Conservation (phyloP, 2,888 invertebrate genomes). For the Neoscelio sp. region DNA sequence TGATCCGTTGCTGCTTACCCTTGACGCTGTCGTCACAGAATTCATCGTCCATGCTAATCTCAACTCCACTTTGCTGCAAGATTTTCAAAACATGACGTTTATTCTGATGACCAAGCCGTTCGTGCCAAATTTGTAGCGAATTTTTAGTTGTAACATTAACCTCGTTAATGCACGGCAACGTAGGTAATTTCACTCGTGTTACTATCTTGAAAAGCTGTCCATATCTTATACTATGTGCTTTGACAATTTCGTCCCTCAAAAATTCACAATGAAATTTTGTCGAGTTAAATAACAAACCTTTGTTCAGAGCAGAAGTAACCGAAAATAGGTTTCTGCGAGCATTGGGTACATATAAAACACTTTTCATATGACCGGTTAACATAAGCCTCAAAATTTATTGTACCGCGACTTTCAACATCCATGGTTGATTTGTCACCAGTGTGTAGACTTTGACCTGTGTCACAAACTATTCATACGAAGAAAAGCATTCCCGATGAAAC, state of each 20-base stretch:
- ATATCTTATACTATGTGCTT: slow-evolving; percentile 13
- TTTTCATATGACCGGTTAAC: slow-evolving; percentile 34
- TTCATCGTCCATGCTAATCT: slow-evolving; percentile 62
- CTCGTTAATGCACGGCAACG: too few relatives aligned
- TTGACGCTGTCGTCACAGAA: slow-evolving; percentile 72
- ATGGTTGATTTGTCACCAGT: slow-evolving; percentile 27
- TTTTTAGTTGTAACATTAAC: neutral
- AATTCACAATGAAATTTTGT: slow-evolving; percentile 8
- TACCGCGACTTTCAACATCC: slow-evolving; percentile 32
- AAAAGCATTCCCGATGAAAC: too few relatives aligned
- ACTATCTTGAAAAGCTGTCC: slow-evolving; percentile 15
- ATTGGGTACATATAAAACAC: slow-evolving; percentile 31
- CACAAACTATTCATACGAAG: too few relatives aligned
- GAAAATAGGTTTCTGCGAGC: slow-evolving; percentile 37
- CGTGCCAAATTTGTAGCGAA: slow-evolving; percentile 71
- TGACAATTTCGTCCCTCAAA: slow-evolving; percentile 10
- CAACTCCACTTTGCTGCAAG: slow-evolving; percentile 69
- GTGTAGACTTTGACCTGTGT: too few relatives aligned
- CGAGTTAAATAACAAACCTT: slow-evolving; percentile 13
- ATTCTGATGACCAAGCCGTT: slow-evolving; percentile 76
- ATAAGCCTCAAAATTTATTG: slow-evolving; percentile 38
- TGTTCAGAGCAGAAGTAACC: slow-evolving; percentile 14
- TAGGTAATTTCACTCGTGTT: slow-evolving; percentile 18
- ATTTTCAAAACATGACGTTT: slow-evolving; percentile 73
- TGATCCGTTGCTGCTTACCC: slow-evolving; percentile 72